Evolutionary conservation across 2,888 invertebrate species (phyloP), one percentile per base, ranked within the genome.

Genomic region (Hofmannophila pseudospretella): DNA sequence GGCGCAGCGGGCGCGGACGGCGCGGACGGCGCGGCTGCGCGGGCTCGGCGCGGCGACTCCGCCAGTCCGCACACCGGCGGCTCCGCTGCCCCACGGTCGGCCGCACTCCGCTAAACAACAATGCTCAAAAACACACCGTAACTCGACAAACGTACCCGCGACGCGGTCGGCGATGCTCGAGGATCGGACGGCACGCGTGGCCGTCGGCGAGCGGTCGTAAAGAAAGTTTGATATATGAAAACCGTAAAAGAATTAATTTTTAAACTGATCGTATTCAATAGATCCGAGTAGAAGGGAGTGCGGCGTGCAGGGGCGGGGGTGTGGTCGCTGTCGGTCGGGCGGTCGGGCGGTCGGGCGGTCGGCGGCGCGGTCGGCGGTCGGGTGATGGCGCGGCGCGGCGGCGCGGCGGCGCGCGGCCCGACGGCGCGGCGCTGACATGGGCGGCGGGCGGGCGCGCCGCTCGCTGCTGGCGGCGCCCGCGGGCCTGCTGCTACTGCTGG

Each of bases 41-140:
- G 56, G 66, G 58, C 57, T 59, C 58, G 41, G 58, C 51, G 44
- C 59, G 60, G 58, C 59, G 59, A 55, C 71, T 72, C 71, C 72
- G 81, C 75, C 84, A 85, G 85, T 85, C 85, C 85, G 84, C 85
- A 82, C 80, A 80, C 84, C 85, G 84, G 85, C 85, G 85, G 85
- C 85, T 79, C 81, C 82, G 84, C 85, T 84, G 85, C 82, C 82
- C 84, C 82, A 85, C 84, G 84, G 80, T 79, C 81, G 81, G 81
- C 84, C 82, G 82, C 84, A 81, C 81, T 81, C 82, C 80, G 80
- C 79, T 77, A 64, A 72, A 80, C 81, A 84, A 85, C 84, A 85
- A 85, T 85, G 84, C 81, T 79, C 74, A 76, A 73, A 76, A 73
- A 74, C 82, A 77, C 77, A 66, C 75, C 78, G 76, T 79, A 67